A percentile compares a stretch with the other conserved stretches of the same genome.
phyloP scores from a whole-genome alignment of 23 tunicate species.

The Styela plicata region DNA sequence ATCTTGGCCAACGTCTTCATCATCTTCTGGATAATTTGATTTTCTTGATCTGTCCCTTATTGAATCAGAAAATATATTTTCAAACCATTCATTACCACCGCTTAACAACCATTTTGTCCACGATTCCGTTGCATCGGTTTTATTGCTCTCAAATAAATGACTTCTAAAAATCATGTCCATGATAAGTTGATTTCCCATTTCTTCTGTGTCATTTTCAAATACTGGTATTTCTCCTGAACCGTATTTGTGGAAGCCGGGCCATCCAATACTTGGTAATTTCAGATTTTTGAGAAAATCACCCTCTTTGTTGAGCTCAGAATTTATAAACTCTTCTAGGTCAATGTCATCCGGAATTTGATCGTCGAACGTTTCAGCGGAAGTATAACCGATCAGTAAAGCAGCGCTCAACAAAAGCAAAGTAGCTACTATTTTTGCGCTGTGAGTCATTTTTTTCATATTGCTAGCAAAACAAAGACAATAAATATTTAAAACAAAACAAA shows the following conservation, averaged over 20 bases:
- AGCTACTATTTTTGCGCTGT: neutral
- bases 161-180: neutral
- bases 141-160: neutral
- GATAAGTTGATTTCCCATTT: neutral
- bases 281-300: neutral
- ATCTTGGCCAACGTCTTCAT: neutral
- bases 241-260: neutral
- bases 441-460: neutral
- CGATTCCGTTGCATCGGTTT: neutral
- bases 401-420: neutral
- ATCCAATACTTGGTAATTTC: neutral
- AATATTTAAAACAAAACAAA: too few relatives aligned
- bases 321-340: neutral
- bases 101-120: neutral
- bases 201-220: neutral
- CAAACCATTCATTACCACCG: neutral
- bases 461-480: too few relatives aligned
- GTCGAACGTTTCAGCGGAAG: neutral
- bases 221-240: neutral
- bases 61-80: neutral
- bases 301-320: neutral
- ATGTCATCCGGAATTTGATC: neutral
- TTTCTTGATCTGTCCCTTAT: neutral
- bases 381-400: neutral
- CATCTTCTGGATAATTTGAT: neutral